Conservation (phyloP, 2,797 vertebrate species). For the Clarias laeviceps region DNA sequence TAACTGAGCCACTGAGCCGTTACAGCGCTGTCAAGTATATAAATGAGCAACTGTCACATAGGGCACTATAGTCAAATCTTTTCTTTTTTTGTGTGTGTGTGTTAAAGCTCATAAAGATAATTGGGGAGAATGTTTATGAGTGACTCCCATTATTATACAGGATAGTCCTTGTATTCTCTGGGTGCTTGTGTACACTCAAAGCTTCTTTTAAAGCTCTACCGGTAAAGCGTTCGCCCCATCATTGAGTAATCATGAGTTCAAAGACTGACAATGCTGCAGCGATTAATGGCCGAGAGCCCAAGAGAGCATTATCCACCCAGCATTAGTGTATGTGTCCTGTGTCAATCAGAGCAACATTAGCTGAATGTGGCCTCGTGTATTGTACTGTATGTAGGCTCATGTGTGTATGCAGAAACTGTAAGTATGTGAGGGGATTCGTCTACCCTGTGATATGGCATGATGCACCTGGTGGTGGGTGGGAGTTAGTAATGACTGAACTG, state of each 20-base stretch:
- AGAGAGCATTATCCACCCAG: neutral
- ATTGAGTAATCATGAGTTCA: neutral
- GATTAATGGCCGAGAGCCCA: neutral
- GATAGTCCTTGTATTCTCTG: neutral
- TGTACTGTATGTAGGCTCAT: neutral
- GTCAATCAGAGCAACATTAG: neutral
- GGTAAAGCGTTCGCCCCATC: neutral
- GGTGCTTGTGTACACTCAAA: neutral
- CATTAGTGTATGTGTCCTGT: neutral
- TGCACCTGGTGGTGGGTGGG: neutral
- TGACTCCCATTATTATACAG: neutral
- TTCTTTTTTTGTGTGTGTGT: neutral
- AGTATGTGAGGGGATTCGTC: neutral
- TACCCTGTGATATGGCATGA: neutral
- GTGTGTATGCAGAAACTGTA: neutral
- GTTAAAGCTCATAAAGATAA: neutral
- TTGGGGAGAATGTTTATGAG: neutral
- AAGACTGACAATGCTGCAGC: neutral
- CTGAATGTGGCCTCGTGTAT: neutral
- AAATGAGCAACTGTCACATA: neutral
- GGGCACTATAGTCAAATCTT: neutral
- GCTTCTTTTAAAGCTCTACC: neutral
- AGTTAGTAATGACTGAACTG: neutral
- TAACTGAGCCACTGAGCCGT: neutral
- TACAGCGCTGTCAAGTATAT: conserved; percentile 2